Conservation (phyloP, 2,797 vertebrate species). For the Xyrichtys novacula region DNA sequence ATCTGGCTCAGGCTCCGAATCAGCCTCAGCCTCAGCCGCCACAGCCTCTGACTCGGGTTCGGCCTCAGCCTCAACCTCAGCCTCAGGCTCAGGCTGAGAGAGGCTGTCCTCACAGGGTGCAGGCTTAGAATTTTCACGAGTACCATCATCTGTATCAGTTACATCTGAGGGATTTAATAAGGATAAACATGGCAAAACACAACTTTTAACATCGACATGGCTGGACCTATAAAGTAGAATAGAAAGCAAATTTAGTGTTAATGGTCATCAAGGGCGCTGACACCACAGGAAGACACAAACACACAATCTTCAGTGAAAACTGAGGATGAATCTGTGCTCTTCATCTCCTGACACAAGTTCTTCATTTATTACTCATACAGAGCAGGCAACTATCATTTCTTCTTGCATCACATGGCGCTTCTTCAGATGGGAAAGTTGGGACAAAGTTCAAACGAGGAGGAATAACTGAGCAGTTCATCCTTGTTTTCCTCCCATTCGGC, state of each 20-base stretch:
- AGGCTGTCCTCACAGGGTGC: conserved; percentile 94
- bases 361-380: conserved; percentile 48
- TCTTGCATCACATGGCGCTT: conserved; percentile 25
- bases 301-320: conserved; percentile 91
- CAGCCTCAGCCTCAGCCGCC: conserved; percentile 65
- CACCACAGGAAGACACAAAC: conserved; percentile 95
- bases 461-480: conserved; percentile 29
- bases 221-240: conserved; percentile 95
- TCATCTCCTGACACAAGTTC: conserved; percentile 76
- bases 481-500: conserved; percentile 23
- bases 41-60: conserved; percentile 67
- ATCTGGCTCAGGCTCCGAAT: conserved; percentile 66
- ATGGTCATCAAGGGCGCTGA: conserved; percentile 93
- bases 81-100: conserved; percentile 87
- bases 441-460: conserved; percentile 26
- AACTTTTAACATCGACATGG: conserved; percentile 97
- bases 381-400: conserved; percentile 43
- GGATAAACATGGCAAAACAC: conserved; percentile 99
- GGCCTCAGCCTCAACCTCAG: conserved; percentile 81
- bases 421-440: conserved; percentile 35
- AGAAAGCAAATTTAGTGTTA: conserved; percentile 97
- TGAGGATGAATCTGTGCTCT: conserved; percentile 80
- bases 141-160: conserved; percentile 99
- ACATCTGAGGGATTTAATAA: conserved; percentile 99
- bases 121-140: conserved; percentile 98